These are phyloP conservation scores for Chloroceryle aenea DNA, from an alignment of 2,113 vertebrate genomes.

Conservation along the genomic window DNA sequence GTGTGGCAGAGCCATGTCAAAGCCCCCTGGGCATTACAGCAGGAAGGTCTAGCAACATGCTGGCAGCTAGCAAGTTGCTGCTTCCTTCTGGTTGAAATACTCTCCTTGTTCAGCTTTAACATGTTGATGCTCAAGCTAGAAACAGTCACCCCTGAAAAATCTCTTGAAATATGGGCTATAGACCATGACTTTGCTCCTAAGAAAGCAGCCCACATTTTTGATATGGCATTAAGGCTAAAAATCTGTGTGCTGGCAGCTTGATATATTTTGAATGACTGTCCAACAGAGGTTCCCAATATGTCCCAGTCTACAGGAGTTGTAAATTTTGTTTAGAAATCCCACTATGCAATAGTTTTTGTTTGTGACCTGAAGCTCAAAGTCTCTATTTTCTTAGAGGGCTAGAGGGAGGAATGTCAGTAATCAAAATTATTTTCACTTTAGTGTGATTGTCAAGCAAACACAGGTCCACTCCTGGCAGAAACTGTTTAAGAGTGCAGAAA, in stretches of 20 bases:
- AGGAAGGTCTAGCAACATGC: neutral
- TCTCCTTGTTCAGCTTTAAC: neutral
- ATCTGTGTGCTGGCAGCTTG: neutral
- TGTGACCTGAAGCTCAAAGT: neutral
- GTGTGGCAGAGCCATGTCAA: rapidly evolving
- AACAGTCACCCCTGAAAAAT: neutral
- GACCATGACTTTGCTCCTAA: neutral
- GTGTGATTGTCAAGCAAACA: neutral
- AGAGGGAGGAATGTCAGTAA: neutral
- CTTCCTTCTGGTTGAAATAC: neutral
- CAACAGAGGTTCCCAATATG: neutral
- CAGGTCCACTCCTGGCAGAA: neutral
- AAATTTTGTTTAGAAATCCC: neutral
- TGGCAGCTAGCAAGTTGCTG: neutral
- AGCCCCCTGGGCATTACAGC: neutral
- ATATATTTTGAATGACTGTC: neutral
- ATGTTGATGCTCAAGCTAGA: neutral
- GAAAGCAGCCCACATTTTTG: neutral
- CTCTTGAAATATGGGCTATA: neutral
- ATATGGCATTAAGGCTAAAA: neutral
- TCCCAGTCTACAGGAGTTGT: neutral
- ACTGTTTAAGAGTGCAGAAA: neutral
- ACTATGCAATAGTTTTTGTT: neutral
- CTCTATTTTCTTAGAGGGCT: neutral
- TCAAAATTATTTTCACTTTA: neutral